These are phyloP conservation scores for Troilus luridus DNA, from an alignment of 2,888 invertebrate species.

Conservation along the genomic window DNA sequence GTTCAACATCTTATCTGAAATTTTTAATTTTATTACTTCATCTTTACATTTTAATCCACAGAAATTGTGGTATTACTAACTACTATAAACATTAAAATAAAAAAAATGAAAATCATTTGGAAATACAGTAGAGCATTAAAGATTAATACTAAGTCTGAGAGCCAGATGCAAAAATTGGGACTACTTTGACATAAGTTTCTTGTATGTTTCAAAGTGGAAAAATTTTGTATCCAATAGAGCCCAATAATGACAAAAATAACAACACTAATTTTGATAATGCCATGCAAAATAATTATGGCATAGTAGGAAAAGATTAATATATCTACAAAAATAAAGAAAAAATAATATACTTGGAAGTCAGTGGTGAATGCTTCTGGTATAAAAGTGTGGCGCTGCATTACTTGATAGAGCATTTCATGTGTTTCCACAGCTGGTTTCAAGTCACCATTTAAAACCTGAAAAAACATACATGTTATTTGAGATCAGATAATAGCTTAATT, in stretches of 20 bases:
- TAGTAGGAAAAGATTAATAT: not conserved
- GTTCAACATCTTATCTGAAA: too few species aligned
- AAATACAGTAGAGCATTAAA: too few species aligned
- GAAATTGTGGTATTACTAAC: too few species aligned
- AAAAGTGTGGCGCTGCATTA: conserved; percentile 97
- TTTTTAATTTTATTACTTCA: too few species aligned
- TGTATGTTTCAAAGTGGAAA: not conserved
- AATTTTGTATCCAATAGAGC: not conserved
- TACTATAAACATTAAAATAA: too few species aligned
- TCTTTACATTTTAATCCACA: too few species aligned
- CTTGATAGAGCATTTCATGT: conserved; percentile 98
- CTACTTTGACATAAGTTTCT: too few species aligned
- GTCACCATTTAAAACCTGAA: conserved; percentile 85
- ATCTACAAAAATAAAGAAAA: not conserved
- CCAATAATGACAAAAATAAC: not conserved
- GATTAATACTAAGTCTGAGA: too few species aligned
- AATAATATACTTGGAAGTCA: conserved; percentile 83
- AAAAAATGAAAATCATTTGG: too few species aligned
- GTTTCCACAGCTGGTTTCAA: conserved; percentile 98
- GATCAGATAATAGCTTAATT: too few species aligned
- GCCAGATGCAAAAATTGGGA: too few species aligned
- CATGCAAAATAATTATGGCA: not conserved
- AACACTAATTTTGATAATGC: not conserved
- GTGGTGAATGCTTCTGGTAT: conserved; percentile 99
- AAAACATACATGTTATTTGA: not conserved